Percentiles rank a stretch among this genome's conserved stretches.
phyloP scores from a whole-genome alignment of 2,113 vertebrate species.

The Ivindomyrus marchei region DNA sequence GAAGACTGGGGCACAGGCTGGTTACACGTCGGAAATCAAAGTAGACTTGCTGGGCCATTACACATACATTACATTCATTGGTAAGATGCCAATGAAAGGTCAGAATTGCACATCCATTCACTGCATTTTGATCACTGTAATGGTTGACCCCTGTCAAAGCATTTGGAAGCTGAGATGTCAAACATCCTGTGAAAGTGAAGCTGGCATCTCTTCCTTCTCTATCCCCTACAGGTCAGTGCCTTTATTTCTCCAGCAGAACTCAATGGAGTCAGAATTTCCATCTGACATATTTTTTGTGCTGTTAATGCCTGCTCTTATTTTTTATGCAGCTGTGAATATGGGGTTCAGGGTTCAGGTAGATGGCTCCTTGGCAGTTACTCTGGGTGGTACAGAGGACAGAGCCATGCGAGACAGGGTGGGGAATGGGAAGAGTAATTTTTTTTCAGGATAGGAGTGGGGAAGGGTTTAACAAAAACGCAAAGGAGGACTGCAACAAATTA shows the following conservation, averaged over 20 bases:
- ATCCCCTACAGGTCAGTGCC: background rate
- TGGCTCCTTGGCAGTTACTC: background rate
- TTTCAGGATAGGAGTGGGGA: background rate
- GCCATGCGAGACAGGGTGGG: background rate
- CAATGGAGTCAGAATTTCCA: background rate
- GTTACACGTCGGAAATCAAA: background rate
- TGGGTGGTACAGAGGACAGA: background rate
- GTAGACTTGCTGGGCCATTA: background rate
- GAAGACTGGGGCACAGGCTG: constrained; percentile 12
- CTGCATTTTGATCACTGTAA: background rate
- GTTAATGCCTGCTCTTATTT: background rate
- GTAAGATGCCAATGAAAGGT: background rate
- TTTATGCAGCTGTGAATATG: background rate
- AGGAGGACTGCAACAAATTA: background rate
- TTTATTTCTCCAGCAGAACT: background rate
- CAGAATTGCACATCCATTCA: background rate
- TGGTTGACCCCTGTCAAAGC: background rate
- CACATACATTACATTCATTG: background rate
- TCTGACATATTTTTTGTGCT: background rate
- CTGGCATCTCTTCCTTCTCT: background rate
- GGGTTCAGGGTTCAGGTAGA: background rate
- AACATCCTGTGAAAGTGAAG: background rate
- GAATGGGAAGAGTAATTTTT: background rate
- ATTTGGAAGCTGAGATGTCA: background rate
- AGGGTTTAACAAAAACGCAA: background rate